phyloP scores from a whole-genome alignment of 1,140 invertebrate species.

The Magallana gigas region DNA sequence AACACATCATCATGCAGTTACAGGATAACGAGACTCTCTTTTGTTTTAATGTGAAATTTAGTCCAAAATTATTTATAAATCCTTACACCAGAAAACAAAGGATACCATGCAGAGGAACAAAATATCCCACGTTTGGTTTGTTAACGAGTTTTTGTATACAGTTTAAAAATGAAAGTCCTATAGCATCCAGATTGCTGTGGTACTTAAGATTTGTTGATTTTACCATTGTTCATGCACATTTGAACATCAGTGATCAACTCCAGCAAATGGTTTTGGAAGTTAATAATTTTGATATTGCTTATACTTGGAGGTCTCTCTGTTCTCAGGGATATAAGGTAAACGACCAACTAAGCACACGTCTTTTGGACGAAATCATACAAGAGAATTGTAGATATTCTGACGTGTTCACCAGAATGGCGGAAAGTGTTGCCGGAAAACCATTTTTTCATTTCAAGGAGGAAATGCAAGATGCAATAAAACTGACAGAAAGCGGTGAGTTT shows the following conservation, averaged over 20 bases:
- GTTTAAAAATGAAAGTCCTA: background rate
- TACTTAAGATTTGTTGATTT: background rate
- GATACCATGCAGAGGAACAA: background rate
- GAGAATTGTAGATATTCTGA: no score
- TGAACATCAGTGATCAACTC: background rate
- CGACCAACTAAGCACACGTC: background rate
- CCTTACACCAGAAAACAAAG: background rate
- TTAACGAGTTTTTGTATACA: slow-evolving; percentile 7
- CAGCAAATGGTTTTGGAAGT: background rate
- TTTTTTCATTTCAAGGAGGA: no score
- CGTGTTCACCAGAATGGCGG: no score
- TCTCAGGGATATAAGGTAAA: slow-evolving; percentile 41
- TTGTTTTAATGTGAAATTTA: background rate
- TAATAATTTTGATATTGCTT: slow-evolving; percentile 23
- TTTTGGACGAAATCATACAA: no score
- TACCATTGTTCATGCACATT: background rate
- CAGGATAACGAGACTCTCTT: background rate
- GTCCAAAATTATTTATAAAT: background rate
- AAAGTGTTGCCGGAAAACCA: no score
- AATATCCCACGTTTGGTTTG: background rate
- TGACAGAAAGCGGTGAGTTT: no score
- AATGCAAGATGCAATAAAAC: no score
- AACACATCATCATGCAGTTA: background rate
- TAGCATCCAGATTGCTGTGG: background rate
- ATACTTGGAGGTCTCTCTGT: slow-evolving; percentile 42